A percentile compares a stretch with the other conserved stretches of the same genome.
Conservation (phyloP, 2,888 invertebrate species). For the Melanargia galathea region DNA sequence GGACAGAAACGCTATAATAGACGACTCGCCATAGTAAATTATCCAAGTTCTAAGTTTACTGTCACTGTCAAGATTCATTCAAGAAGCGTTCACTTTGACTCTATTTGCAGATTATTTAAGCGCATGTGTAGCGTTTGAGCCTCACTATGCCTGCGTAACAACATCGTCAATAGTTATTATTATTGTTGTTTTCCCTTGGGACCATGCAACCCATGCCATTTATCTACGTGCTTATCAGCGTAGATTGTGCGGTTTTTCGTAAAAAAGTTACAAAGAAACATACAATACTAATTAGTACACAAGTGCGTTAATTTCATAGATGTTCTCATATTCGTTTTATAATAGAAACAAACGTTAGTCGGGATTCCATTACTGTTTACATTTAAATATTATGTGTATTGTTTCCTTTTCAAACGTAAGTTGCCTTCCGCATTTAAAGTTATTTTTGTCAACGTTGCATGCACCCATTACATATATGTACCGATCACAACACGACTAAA, state of each 20-base stretch:
- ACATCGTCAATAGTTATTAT: too few relatives aligned
- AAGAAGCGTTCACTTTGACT: too few relatives aligned
- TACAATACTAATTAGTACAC: not conserved
- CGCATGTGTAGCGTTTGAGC: too few relatives aligned
- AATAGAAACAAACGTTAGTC: not conserved
- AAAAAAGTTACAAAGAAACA: not conserved
- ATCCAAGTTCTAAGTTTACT: too few relatives aligned
- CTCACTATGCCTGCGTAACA: too few relatives aligned
- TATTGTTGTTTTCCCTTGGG: not conserved
- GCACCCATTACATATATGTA: too few relatives aligned
- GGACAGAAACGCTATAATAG: too few relatives aligned
- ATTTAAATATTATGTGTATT: not conserved
- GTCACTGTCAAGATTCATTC: too few relatives aligned
- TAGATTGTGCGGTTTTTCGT: not conserved
- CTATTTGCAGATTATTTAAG: too few relatives aligned
- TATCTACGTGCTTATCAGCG: not conserved
- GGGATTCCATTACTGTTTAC: not conserved
- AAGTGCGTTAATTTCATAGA: not conserved
- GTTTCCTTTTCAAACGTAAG: not conserved
- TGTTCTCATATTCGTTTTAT: not conserved
- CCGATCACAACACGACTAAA: not conserved
- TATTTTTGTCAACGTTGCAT: constrained; percentile 20
- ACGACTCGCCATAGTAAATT: too few relatives aligned
- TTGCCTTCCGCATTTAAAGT: constrained; percentile 22
- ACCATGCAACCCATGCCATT: not conserved